These are phyloP conservation scores for Hemicentrotus pulcherrimus DNA, from an alignment of 35 echinoderm and acorn worm genomes.

Conservation along the genomic window DNA sequence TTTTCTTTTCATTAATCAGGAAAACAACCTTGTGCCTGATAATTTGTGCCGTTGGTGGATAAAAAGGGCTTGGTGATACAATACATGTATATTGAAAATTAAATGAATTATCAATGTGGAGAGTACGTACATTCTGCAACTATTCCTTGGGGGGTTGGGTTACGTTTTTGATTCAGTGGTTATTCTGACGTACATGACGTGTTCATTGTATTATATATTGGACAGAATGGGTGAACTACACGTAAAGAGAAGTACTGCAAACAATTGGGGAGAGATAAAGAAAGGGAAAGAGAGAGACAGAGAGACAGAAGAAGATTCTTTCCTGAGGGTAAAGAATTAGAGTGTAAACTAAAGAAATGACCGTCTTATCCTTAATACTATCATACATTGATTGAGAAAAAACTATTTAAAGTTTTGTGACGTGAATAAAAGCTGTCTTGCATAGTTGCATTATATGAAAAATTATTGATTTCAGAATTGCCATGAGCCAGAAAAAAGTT, in stretches of 20 bases:
- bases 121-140: background rate
- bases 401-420: too few species aligned
- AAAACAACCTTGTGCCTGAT: background rate
- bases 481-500: too few species aligned
- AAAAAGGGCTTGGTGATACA: background rate
- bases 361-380: too few species aligned
- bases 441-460: too few species aligned
- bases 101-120: too few species aligned
- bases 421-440: too few species aligned
- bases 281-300: background rate
- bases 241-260: too few species aligned
- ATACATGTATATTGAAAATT: too few species aligned
- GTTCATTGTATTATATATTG: background rate
- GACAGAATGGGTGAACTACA: background rate
- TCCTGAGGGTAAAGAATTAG: too few species aligned
- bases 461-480: too few species aligned
- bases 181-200: background rate
- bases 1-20: background rate
- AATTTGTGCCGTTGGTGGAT: background rate
- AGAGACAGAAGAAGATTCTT: background rate
- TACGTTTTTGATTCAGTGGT: background rate
- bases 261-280: background rate
- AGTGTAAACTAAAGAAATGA: too few species aligned
- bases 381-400: too few species aligned
- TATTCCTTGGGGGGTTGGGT: background rate